Percentiles rank a stretch among this genome's conserved stretches.
phyloP scores from a whole-genome alignment of 2,888 invertebrate genomes.

The Ctena decussata region DNA sequence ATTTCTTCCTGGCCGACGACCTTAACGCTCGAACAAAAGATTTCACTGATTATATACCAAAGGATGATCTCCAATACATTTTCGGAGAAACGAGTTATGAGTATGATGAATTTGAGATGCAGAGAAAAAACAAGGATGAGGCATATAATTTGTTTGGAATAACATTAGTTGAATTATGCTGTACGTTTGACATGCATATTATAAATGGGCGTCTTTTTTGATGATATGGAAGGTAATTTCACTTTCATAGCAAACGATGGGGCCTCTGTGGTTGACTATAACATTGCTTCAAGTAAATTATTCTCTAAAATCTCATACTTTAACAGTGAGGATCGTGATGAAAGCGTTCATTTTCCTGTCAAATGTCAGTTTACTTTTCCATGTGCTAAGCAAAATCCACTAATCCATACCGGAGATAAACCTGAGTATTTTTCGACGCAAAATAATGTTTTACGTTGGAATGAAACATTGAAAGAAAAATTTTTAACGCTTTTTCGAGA shows the following conservation, averaged over 20 bases:
- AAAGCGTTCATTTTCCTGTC: slow-evolving; percentile 26
- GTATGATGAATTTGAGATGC: slow-evolving; percentile 19
- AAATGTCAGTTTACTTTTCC: neutral
- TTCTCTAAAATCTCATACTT: slow-evolving; percentile 17
- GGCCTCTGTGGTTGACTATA: slow-evolving; percentile 32
- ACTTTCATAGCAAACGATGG: slow-evolving; percentile 26
- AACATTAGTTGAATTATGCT: slow-evolving; percentile 29
- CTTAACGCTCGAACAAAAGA: slow-evolving; percentile 41
- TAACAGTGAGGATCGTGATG: neutral
- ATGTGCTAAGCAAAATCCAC: neutral
- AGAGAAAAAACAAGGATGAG: slow-evolving; percentile 22
- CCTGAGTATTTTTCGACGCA: neutral
- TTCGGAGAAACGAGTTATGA: slow-evolving; percentile 25
- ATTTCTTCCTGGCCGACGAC: slow-evolving; percentile 35
- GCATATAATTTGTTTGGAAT: slow-evolving; percentile 18
- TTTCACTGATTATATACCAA: slow-evolving; percentile 29
- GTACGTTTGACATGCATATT: slow-evolving; percentile 22
- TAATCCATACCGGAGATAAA: neutral
- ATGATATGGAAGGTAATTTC: slow-evolving; percentile 7
- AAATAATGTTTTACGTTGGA: neutral
- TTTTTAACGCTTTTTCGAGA: neutral
- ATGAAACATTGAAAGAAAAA: neutral
- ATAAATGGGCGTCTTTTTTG: slow-evolving; percentile 24
- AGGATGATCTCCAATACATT: slow-evolving; percentile 24
- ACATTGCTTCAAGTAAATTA: slow-evolving; percentile 13